These are phyloP conservation scores for Volucella inflata DNA, from an alignment of 2,888 invertebrate genomes.

Conservation along the genomic window DNA sequence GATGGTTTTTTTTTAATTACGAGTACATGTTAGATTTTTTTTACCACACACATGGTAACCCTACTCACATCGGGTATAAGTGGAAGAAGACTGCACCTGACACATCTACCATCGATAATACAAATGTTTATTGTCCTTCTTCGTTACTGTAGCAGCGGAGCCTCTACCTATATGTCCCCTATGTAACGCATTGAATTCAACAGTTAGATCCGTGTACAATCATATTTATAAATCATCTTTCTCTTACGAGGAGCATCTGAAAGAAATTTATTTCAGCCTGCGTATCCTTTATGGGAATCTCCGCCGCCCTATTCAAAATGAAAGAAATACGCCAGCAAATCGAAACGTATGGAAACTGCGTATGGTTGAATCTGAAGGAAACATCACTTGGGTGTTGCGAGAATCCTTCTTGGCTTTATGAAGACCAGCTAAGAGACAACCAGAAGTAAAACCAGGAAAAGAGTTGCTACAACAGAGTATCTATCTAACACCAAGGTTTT, in stretches of 20 bases:
- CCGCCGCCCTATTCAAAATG: neutral
- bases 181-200: conserved; percentile 66
- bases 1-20: too few species aligned
- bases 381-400: conserved; percentile 7
- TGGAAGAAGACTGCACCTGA: too few species aligned
- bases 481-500: conserved; percentile 13
- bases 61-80: too few species aligned
- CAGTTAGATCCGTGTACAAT: conserved; percentile 62
- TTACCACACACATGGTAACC: too few species aligned
- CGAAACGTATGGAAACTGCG: conserved; percentile 39
- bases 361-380: conserved; percentile 42
- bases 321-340: conserved; percentile 33
- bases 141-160: neutral
- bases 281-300: conserved; percentile 29
- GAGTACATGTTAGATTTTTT: too few species aligned
- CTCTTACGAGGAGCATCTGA: conserved; percentile 62
- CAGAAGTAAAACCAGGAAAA: conserved; percentile 8
- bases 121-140: conserved; percentile 7
- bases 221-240: conserved; percentile 71
- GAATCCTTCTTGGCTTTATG: neutral
- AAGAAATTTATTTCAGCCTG: conserved; percentile 57
- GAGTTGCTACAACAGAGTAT: conserved; percentile 41
- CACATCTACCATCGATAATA: conserved; percentile 1
- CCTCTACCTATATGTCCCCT: neutral
- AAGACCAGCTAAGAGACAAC: neutral